Evolutionary conservation across 1,140 invertebrate species (phyloP).

Genomic region (Centruroides sculpturatus): DNA sequence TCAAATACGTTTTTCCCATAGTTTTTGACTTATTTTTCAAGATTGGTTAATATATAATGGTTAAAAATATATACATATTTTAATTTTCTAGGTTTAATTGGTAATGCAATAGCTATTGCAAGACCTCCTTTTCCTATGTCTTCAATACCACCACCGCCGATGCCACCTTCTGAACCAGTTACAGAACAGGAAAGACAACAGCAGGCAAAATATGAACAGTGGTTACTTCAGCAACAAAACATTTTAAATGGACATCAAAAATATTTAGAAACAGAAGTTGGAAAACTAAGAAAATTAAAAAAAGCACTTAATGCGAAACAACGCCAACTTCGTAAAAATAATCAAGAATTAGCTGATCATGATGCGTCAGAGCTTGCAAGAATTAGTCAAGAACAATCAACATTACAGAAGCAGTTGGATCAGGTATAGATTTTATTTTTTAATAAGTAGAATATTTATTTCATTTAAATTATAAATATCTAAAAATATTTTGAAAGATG

Average conservation of each 20-base stretch:
- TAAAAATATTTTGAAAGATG: no score
- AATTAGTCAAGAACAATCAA: slow-evolving; percentile 59
- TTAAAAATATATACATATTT: background rate
- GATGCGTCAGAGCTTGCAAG: slow-evolving; percentile 68
- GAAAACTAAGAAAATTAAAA: slow-evolving; percentile 65
- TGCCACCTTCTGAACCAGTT: slow-evolving; percentile 54
- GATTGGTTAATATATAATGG: no score
- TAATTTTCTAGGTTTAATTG: background rate
- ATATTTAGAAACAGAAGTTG: slow-evolving; percentile 72
- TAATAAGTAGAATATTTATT: no score
- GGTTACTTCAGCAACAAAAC: slow-evolving; percentile 65
- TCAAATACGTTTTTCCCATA: no score
- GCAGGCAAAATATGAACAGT: slow-evolving; percentile 64
- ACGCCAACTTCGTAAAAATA: slow-evolving; percentile 65
- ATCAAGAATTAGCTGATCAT: slow-evolving; percentile 57
- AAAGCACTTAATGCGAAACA: slow-evolving; percentile 84
- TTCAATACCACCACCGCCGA: slow-evolving; percentile 38
- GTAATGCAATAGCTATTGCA: background rate
- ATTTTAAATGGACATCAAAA: slow-evolving; percentile 58
- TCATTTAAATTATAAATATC: no score
- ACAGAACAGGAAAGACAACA: slow-evolving; percentile 61
- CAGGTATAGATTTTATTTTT: slow-evolving; percentile 25
- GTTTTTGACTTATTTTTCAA: no score
- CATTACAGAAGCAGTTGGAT: slow-evolving; percentile 76
- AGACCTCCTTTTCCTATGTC: slow-evolving; percentile 4